Conservation (phyloP, 2,888 invertebrate genomes). For the Caenorhabditis uteleia region DNA sequence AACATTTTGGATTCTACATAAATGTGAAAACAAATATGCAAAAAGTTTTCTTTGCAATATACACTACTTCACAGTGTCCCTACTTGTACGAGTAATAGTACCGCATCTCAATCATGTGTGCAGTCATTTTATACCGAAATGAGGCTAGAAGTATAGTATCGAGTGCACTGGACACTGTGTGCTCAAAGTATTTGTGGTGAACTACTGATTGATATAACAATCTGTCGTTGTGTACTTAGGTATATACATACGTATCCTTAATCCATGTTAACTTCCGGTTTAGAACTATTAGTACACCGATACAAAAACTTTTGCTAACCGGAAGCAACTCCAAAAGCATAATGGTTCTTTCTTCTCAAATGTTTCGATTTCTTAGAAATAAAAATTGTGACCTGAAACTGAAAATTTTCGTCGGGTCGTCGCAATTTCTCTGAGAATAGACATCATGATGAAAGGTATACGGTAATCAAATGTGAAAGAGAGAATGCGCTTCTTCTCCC, state of each 20-base stretch:
- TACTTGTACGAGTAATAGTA: not conserved
- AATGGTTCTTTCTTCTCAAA: too few species aligned
- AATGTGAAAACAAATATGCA: conserved; percentile 1
- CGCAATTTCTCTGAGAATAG: too few species aligned
- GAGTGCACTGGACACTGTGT: conserved; percentile 34
- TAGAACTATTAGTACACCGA: too few species aligned
- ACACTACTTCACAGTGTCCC: not conserved
- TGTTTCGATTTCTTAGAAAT: too few species aligned
- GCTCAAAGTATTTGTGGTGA: conserved; percentile 35
- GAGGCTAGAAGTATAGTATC: conserved; percentile 31
- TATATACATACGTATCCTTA: conserved; percentile 17
- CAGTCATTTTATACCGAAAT: too few species aligned
- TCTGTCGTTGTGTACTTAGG: conserved; percentile 3
- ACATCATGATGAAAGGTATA: too few species aligned
- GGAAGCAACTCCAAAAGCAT: too few species aligned
- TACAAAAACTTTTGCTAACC: too few species aligned
- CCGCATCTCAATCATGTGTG: not conserved
- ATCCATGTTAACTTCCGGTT: conserved; percentile 41
- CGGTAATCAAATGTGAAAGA: too few species aligned
- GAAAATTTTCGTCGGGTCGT: too few species aligned
- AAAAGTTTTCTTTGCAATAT: conserved; percentile 2
- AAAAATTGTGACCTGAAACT: not conserved
- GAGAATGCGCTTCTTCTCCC: conserved; percentile 15
- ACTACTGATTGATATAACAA: not conserved
- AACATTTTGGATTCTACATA: conserved; percentile 15